Evolutionary conservation across 2,888 invertebrate species (phyloP), one percentile per base, ranked within the genome.

Genomic region (Eupithecia subfuscata): DNA sequence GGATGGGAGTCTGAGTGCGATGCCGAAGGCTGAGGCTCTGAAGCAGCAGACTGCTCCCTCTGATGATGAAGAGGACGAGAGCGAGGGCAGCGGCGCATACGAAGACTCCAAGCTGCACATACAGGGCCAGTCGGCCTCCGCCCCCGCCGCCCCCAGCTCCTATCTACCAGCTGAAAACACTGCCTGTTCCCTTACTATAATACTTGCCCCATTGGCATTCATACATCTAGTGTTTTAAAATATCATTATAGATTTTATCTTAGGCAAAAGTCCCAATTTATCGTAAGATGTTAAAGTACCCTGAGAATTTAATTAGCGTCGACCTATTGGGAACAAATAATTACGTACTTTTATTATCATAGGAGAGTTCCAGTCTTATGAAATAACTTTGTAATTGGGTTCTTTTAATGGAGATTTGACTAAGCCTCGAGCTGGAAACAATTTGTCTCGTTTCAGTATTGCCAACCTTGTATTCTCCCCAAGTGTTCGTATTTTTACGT

Each of bases 21-120:
- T 82, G 69, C 93, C 93, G 8, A 87, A 84, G 45, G 92, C 91
- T 11, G 91, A 93, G 77, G 88, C 92, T 45, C 83, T 93, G 69
- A 93, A 92, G 75, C 90, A 92, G 71, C 90, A 91, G 22, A 91
- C 92, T 0, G 89, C 87, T 22, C 92, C 94, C 0, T 92, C 93
- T 16, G 94, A 94, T 76, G 94, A 94, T 77, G 93, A 94, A 52
- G 94, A 94, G 79, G 94, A 94, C 45, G 94, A 93, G 63, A 83
- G 88, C 1, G 94, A 94, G 83, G 94, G 94, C 3, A 93, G 93
- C 69, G 94, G 94, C 0, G 76, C 87, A 0, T 89, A 90, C 71
- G 93, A 92, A 56, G 93, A 93, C 56, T 77, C 86, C 1, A 87
- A 88, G 69, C 77, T 86, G 8, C 87, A 85, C 48, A 71, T 75